phyloP scores from a whole-genome alignment of 2,888 invertebrate genomes.

The Tortricodes alternella region DNA sequence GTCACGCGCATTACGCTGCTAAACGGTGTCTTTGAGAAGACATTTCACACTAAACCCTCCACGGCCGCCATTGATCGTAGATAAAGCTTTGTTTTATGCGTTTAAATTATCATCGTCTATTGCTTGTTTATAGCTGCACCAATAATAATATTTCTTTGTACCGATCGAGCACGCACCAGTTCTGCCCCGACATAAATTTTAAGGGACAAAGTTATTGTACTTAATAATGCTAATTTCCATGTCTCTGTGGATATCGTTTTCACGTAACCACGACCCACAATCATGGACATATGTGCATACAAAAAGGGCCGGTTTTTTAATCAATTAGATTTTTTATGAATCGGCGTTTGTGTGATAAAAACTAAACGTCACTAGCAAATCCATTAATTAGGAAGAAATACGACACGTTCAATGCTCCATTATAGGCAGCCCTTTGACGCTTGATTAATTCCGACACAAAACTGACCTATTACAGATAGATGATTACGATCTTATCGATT shows the following conservation, averaged over 20 bases:
- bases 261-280: background rate
- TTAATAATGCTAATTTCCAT: slow-evolving; percentile 27
- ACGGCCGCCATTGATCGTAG: slow-evolving; percentile 72
- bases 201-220: slow-evolving; percentile 13
- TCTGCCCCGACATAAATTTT: slow-evolving; percentile 35
- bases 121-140: slow-evolving; percentile 71
- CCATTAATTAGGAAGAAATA: slow-evolving; percentile 81
- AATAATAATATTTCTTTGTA: slow-evolving; percentile 79
- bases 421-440: slow-evolving; percentile 75
- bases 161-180: slow-evolving; percentile 62
- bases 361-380: slow-evolving; percentile 66
- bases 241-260: slow-evolving; percentile 13
- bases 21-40: slow-evolving; percentile 80
- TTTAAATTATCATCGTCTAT: slow-evolving; percentile 75
- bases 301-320: slow-evolving; percentile 24
- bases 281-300: slow-evolving; percentile 24
- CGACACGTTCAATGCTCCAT: slow-evolving; percentile 72
- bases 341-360: slow-evolving; percentile 75
- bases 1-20: slow-evolving; percentile 80
- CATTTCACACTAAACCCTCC: slow-evolving; percentile 80
- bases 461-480: slow-evolving; percentile 78
- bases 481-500: slow-evolving; percentile 77
- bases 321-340: slow-evolving; percentile 44
- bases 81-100: slow-evolving; percentile 79
- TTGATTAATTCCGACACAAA: slow-evolving; percentile 80